phyloP scores from a whole-genome alignment of 1,140 invertebrate genomes.

The Diuraphis noxia region DNA sequence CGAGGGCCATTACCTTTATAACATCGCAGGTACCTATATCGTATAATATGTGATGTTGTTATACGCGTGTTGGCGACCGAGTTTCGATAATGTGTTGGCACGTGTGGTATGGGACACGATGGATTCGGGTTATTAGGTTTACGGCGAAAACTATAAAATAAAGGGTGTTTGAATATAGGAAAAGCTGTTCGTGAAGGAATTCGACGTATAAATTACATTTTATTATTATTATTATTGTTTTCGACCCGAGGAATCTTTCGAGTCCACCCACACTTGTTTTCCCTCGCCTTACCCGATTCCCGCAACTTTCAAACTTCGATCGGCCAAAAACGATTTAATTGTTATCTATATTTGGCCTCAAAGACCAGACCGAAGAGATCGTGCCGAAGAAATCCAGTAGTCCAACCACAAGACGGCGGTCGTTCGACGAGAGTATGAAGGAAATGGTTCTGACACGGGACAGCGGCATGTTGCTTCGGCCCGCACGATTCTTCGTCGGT shows the following conservation, averaged over 20 bases:
- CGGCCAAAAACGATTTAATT: background rate
- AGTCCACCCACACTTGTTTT: background rate
- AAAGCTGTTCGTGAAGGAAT: background rate
- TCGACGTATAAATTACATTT: background rate
- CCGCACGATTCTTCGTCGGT: background rate
- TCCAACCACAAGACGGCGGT: background rate
- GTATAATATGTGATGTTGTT: background rate
- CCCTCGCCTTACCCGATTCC: background rate
- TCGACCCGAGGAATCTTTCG: background rate
- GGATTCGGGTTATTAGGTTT: background rate
- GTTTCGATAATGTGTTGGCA: background rate
- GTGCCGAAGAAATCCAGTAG: background rate
- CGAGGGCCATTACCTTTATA: background rate
- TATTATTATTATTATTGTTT: background rate
- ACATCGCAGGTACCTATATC: too few species aligned
- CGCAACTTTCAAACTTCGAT: background rate
- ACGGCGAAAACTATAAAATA: background rate
- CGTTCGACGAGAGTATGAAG: background rate
- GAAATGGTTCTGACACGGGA: conserved; percentile 27
- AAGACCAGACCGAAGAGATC: background rate
- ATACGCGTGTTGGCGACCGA: background rate
- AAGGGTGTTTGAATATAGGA: background rate
- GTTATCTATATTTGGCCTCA: background rate
- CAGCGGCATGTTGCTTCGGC: conserved; percentile 43
- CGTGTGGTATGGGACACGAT: background rate